Evolutionary conservation across 2,888 invertebrate genomes (phyloP), one percentile per base, ranked within the genome.

Genomic region (Megalurothrips usitatus): DNA sequence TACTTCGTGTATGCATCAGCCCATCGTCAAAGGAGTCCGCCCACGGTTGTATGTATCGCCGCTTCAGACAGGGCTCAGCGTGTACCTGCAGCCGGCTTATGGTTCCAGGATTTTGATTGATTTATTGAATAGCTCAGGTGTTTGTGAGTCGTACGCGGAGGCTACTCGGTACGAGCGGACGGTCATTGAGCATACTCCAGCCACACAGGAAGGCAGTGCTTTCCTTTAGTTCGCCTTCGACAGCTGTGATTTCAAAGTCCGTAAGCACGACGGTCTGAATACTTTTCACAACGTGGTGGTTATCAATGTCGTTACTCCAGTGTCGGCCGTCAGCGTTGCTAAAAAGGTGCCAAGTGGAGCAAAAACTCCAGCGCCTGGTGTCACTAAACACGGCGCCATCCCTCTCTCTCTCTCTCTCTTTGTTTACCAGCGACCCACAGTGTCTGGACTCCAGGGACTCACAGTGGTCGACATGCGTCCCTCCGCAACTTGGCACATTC

Each of bases 21-120:
- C n/a, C 8, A 68, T 68, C 11, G 11, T 68, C 26, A 4, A n/a
- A 0, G 68, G 23, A n/a, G 26, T 68, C 1, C 68, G 82, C 78
- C 81, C 82, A 48, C 58, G 81, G 28, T 82, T 81, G n/a, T 82
- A 82, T 43, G 48, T 79, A 10, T 82, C 81, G 19, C 79, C 79
- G 23, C n/a, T 82, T 10, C 68, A 49, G 48, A 48, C 79, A 26
- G 79, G 81, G 14, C 79, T 81, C 12, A 26, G 78, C 23, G 79
- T 34, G 19, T 80, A 80, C 47, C 28, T 82, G 34, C 81, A 81
- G 49, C n/a, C 75, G 48, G 63, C n/a, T 28, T 80, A 58, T 68
- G 82, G 75, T 17, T 81, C 79, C 17, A 78, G 58, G 58, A 17
- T 79, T 43, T 47, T 78, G n/a, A 78, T 82, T 12, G 34, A 58